A percentile compares a stretch with the other conserved stretches of the same genome.
Conservation (phyloP, 2,797 vertebrate species). For the Echeneis naucrates region DNA sequence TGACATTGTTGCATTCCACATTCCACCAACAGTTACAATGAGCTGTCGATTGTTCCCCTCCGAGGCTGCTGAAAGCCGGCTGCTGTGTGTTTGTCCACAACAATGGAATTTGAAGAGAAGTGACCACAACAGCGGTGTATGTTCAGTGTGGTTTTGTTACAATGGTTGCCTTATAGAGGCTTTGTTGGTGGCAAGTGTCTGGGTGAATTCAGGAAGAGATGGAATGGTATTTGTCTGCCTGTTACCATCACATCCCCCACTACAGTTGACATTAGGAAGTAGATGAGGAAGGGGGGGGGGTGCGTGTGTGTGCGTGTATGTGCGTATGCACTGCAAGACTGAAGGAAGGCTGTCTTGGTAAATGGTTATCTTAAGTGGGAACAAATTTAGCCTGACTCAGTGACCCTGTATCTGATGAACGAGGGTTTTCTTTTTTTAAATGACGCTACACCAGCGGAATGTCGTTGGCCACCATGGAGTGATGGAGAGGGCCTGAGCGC, state of each 20-base stretch:
- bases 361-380: conserved; percentile 77
- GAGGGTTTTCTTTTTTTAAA: conserved; percentile 69
- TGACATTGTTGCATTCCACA: conserved; percentile 81
- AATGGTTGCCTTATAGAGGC: conserved; percentile 27
- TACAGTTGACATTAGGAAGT: conserved; percentile 70
- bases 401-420: conserved; percentile 74
- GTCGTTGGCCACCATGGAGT: conserved; percentile 54
- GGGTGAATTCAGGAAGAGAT: conserved; percentile 60
- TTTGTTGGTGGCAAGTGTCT: conserved; percentile 38
- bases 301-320: conserved; percentile 21
- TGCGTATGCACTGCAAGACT: conserved; percentile 37
- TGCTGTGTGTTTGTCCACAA: conserved; percentile 65
- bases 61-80: conserved; percentile 70
- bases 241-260: conserved; percentile 38
- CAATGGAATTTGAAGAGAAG: conserved; percentile 61
- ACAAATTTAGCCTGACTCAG: conserved; percentile 74
- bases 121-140: conserved; percentile 37
- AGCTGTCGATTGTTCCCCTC: conserved; percentile 72
- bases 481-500: conserved; percentile 47
- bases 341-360: conserved; percentile 58
- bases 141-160: conserved; percentile 35
- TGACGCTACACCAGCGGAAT: conserved; percentile 73
- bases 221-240: conserved; percentile 61
- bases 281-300: conserved; percentile 32
- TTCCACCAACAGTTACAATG: conserved; percentile 75